These are phyloP conservation scores for Lasioglossum figueresi DNA, from an alignment of 2,888 invertebrate genomes.

Conservation along the genomic window DNA sequence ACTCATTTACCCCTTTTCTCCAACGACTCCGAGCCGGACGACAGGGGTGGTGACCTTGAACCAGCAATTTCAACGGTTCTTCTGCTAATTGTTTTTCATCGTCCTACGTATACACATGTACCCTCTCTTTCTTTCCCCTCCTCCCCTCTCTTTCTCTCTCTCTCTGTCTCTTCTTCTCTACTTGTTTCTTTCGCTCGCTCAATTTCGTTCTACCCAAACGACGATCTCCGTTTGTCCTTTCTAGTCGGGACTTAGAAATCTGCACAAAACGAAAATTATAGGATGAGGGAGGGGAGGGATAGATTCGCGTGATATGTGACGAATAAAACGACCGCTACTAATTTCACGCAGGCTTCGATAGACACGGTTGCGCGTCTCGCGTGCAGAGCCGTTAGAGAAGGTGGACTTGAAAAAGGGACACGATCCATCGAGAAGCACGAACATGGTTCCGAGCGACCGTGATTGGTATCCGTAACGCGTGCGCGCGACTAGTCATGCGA, in stretches of 20 bases:
- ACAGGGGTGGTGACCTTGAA: neutral
- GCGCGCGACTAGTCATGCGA: too few relatives aligned
- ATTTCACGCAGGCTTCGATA: conserved; percentile 57
- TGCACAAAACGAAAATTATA: conserved; percentile 33
- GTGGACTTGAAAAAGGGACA: neutral
- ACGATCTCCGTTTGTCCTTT: conserved; percentile 21
- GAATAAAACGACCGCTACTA: conserved; percentile 36
- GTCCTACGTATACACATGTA: neutral
- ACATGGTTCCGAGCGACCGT: neutral
- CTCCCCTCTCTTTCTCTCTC: neutral
- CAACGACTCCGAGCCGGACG: neutral
- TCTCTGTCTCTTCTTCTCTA: neutral
- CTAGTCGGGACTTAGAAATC: conserved; percentile 24
- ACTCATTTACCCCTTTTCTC: neutral
- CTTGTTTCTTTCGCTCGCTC: conserved; percentile 16
- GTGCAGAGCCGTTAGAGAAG: neutral
- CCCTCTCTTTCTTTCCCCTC: conserved; percentile 26
- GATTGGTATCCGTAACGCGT: neutral
- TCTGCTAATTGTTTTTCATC: neutral
- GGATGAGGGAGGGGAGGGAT: neutral
- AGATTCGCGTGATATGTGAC: neutral
- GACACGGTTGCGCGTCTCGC: conserved; percentile 47
- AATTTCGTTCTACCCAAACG: conserved; percentile 13
- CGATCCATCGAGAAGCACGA: neutral
- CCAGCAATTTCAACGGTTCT: neutral